These are phyloP conservation scores for Argentina silus DNA, from an alignment of 2,797 vertebrate genomes.

Conservation along the genomic window DNA sequence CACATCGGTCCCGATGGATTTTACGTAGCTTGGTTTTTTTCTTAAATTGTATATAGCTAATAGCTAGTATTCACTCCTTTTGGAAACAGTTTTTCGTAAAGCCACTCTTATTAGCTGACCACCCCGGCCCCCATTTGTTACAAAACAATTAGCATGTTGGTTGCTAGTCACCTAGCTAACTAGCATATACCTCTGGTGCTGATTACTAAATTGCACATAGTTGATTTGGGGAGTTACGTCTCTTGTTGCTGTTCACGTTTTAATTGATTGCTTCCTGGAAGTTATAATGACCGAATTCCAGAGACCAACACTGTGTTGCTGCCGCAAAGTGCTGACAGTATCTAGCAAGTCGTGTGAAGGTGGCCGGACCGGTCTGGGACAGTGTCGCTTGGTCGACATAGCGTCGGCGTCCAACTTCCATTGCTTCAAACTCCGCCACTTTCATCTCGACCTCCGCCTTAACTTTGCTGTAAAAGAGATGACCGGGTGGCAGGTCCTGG, in stretches of 20 bases:
- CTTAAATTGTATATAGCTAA: neutral
- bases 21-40: conserved; percentile 58
- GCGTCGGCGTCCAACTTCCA: conserved; percentile 90
- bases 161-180: conserved; percentile 40
- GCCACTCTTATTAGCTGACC: conserved; percentile 1
- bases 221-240: neutral
- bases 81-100: conserved; percentile 3
- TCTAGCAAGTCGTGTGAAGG: conserved; percentile 58
- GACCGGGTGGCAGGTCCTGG: conserved; percentile 89
- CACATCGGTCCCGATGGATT: conserved; percentile 69
- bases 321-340: conserved; percentile 71
- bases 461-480: conserved; percentile 88
- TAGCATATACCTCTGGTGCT: conserved; percentile 36
- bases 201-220: neutral
- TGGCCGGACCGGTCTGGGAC: conserved; percentile 45
- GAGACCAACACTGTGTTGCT: conserved; percentile 85
- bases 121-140: neutral
- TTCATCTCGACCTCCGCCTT: conserved; percentile 90
- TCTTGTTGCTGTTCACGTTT: conserved; percentile 35
- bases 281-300: conserved; percentile 73
- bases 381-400: conserved; percentile 81
- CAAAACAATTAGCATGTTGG: conserved; percentile 13
- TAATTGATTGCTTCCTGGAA: conserved; percentile 23
- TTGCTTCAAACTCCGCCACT: conserved; percentile 85
- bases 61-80: neutral